Percentiles rank a stretch among this genome's conserved stretches.
Conservation (phyloP, 1,140 invertebrate species). For the Pissodes strobi region DNA sequence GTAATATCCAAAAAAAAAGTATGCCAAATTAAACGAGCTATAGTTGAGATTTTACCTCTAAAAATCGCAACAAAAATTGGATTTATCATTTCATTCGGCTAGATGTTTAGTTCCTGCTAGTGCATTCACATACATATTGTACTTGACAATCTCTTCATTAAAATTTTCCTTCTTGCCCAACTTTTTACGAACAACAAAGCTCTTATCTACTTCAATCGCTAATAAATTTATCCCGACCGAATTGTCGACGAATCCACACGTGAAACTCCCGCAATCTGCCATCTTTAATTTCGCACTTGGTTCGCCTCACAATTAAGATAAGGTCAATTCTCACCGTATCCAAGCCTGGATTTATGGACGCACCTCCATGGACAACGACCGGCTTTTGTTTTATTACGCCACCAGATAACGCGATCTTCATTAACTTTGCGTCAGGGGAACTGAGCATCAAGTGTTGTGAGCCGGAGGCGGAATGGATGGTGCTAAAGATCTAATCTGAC, state of each 20-base stretch:
- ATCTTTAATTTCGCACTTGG: slow-evolving; percentile 21
- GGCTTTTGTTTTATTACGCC: slow-evolving; percentile 7
- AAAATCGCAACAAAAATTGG: slow-evolving; percentile 9
- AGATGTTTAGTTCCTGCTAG: too few species aligned
- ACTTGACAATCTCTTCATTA: too few species aligned
- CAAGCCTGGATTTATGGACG: slow-evolving; percentile 5
- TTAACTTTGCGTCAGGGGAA: background rate
- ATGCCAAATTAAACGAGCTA: too few species aligned
- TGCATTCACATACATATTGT: too few species aligned
- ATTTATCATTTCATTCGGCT: too few species aligned
- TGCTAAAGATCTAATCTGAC: too few species aligned
- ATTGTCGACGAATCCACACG: slow-evolving; percentile 7
- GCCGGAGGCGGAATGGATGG: too few species aligned
- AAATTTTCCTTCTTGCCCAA: too few species aligned
- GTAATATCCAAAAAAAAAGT: too few species aligned
- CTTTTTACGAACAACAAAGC: background rate
- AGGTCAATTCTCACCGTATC: slow-evolving; percentile 14
- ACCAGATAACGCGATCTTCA: slow-evolving; percentile 6
- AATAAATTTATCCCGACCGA: background rate
- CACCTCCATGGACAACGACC: slow-evolving; percentile 13
- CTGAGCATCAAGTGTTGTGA: too few species aligned
- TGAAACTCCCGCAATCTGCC: slow-evolving; percentile 4
- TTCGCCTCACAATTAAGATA: slow-evolving; percentile 16
- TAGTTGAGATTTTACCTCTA: too few species aligned
- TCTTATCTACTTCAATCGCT: background rate